phyloP scores from a whole-genome alignment of 2,888 invertebrate species.

The Sphinx pinastri region DNA sequence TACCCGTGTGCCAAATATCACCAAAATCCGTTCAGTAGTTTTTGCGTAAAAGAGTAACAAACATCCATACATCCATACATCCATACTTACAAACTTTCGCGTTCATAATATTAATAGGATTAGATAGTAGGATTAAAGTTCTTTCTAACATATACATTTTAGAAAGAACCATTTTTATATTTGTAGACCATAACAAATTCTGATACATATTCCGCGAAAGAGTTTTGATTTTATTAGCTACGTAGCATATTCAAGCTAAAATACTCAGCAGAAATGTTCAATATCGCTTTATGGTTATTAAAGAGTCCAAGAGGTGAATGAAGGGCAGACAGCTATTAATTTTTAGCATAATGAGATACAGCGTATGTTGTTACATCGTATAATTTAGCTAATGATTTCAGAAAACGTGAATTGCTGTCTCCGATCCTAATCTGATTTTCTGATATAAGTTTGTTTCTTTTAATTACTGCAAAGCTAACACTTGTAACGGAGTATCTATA shows the following conservation, averaged over 20 bases:
- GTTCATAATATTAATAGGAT: no score
- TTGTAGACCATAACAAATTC: not conserved
- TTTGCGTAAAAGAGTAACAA: no score
- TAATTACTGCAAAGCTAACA: no score
- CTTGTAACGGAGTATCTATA: no score
- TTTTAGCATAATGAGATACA: slow-evolving; percentile 17
- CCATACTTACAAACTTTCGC: no score
- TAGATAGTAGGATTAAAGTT: no score
- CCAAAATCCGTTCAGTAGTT: no score
- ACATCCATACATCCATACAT: no score
- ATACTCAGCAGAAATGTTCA: slow-evolving; percentile 22
- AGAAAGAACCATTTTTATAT: no score
- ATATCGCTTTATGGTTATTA: slow-evolving; percentile 28
- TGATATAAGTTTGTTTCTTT: not conserved
- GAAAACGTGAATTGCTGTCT: not conserved
- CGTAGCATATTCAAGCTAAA: not conserved
- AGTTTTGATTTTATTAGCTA: not conserved
- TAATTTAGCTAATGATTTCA: not conserved
- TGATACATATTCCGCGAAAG: not conserved
- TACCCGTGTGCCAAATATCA: no score
- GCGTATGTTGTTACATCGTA: not conserved
- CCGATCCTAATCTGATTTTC: not conserved
- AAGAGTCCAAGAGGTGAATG: slow-evolving; percentile 38
- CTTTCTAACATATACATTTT: no score
- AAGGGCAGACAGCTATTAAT: slow-evolving; percentile 45